Base-by-base conservation (phyloP, 2,888 invertebrate genomes). In the Ophion ellenae region DNA sequence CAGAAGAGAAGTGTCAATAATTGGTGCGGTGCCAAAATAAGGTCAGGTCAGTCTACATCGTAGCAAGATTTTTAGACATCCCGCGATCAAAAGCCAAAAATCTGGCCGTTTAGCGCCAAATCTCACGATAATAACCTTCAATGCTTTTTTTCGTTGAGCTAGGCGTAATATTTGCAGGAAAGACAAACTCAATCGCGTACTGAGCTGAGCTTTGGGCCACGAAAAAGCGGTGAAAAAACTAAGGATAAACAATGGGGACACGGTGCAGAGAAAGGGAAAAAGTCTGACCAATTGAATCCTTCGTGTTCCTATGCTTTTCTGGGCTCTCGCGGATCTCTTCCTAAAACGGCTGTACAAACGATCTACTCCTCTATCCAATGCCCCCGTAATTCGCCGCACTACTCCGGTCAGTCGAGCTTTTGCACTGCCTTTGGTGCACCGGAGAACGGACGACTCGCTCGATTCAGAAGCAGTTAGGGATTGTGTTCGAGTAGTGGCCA, bases 211-310 rank as follows among this genome's bases (percentile, higher is more conserved):
- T 83, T 24, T 14, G 57, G 61, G 74, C n/a, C 53, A 57, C 59
- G 24, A 77, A 70, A 63, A 57, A 81, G n/a, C 24, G 14, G 40
- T 32, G 10, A 2, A 28, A 59, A 69, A 74, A 36, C 63, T 70
- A 66, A 85, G 79, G 40, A 74, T 67, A 86, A 86, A 86, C 67
- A 83, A 77, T 81, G 36, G 71, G 45, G 32, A 63, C 77, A 67
- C 28, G n/a, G 61, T 20, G 32, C 24, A 70, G 47, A 64, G 57
- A 66, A 7, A 40, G 73, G 69, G 36, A 47, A 59, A 59, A 82
- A 73, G 63, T 83, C 76, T 86, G 83, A 86, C 85, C 80, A 61
- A 71, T 80, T 80, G 80, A 83, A 77, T 86, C 77, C 66, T 63
- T 76, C 53, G 70, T 45, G 75, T 67, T 45, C 63, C 57, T 70